Conservation (phyloP, 92 coral and sea anemone species). For the Epizoanthus rinbou region DNA sequence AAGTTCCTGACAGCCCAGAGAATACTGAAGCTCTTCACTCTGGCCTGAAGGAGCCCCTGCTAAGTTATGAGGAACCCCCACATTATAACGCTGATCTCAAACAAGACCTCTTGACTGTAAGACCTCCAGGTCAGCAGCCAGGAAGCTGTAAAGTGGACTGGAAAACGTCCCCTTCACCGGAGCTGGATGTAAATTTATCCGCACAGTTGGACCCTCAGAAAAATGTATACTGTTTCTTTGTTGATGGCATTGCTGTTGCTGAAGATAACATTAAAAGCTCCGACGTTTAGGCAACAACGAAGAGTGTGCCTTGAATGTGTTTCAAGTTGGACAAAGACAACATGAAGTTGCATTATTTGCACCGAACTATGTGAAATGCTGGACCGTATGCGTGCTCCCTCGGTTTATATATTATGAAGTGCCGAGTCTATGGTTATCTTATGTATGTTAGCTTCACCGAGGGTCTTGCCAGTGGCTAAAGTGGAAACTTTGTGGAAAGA, state of each 20-base stretch:
- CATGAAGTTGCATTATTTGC: no score
- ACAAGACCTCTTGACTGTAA: slow-evolving; percentile 12
- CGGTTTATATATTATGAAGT: no score
- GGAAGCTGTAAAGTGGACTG: slow-evolving; percentile 26
- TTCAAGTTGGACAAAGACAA: no score
- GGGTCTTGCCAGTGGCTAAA: no score
- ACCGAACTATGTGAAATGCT: no score
- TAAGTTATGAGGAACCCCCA: neutral
- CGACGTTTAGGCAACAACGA: slow-evolving; percentile 54
- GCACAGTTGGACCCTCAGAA: slow-evolving; percentile 67
- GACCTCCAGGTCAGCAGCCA: slow-evolving; percentile 11
- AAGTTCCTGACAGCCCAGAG: neutral
- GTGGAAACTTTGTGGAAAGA: no score
- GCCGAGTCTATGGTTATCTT: no score
- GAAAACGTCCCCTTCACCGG: slow-evolving; percentile 20
- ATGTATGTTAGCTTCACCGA: no score
- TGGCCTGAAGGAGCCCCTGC: slow-evolving; percentile 6
- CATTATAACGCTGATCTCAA: neutral
- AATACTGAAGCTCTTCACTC: neutral
- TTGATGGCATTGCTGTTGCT: slow-evolving; percentile 73
- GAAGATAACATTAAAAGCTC: slow-evolving; percentile 74
- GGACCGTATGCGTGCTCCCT: no score
- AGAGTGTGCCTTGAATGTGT: neutral
- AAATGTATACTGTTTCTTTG: slow-evolving; percentile 67
- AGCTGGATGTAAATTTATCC: slow-evolving; percentile 54